Evolutionary conservation across 1,140 invertebrate genomes (phyloP).

Genomic region (Parasteatoda tepidariorum): DNA sequence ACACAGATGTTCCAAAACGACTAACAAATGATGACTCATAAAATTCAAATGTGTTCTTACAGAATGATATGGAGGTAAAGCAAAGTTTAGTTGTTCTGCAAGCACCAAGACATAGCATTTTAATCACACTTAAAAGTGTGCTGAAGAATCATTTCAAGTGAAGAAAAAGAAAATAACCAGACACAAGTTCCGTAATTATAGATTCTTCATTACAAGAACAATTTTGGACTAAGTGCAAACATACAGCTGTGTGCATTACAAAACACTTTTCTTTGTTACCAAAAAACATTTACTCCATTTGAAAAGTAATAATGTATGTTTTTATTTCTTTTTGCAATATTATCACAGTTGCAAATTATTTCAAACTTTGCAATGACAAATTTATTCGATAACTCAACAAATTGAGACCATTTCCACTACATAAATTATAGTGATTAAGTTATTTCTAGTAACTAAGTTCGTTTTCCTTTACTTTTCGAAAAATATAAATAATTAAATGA

Average conservation of each 20-base stretch:
- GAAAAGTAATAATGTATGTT: conserved; percentile 4
- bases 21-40: conserved; percentile 57
- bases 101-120: conserved; percentile 59
- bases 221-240: conserved; percentile 53
- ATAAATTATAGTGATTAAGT: not conserved
- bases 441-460: not conserved
- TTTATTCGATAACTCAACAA: not conserved
- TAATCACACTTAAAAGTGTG: conserved; percentile 50
- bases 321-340: conserved; percentile 30
- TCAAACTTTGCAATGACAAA: not conserved
- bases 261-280: conserved; percentile 21
- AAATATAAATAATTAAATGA: not conserved
- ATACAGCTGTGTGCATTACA: conserved; percentile 50
- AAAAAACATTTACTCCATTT: conserved; percentile 9
- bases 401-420: not conserved
- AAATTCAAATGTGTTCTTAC: conserved; percentile 53
- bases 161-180: not conserved
- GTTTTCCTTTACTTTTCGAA: not conserved
- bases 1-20: conserved; percentile 25
- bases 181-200: too few species aligned
- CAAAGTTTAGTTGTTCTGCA: conserved; percentile 57
- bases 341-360: conserved; percentile 52
- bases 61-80: conserved; percentile 61
- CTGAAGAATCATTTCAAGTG: conserved; percentile 40
- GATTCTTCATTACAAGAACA: not conserved